These are phyloP conservation scores for Hemichromis elongatus DNA, from an alignment of 2,113 vertebrate genomes.

Conservation along the genomic window DNA sequence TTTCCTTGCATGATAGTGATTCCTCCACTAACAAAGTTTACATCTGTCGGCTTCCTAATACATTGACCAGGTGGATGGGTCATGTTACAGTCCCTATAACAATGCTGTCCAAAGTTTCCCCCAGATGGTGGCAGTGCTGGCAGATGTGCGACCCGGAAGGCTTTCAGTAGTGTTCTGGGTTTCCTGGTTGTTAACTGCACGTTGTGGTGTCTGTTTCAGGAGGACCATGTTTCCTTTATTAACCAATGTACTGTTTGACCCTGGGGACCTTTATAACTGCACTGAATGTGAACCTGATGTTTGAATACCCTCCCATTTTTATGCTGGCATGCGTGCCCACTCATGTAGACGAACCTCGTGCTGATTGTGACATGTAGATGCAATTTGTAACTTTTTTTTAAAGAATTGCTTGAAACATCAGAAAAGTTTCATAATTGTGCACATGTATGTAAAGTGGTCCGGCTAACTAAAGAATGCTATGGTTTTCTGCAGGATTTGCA, in stretches of 20 bases:
- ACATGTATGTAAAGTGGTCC: accelerated
- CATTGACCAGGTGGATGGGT: constrained; percentile 45
- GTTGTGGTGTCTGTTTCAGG: constrained; percentile 49
- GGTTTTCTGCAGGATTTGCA: constrained; percentile 77
- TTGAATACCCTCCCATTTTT: neutral
- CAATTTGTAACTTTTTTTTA: neutral
- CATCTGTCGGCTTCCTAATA: constrained; percentile 7
- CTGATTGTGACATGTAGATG: neutral
- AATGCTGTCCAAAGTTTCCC: neutral
- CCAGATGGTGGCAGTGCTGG: neutral
- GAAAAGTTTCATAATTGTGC: neutral
- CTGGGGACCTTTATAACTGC: constrained; percentile 35
- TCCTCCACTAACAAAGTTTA: constrained; percentile 44
- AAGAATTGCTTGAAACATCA: neutral
- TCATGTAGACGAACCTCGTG: neutral
- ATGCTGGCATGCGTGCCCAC: constrained; percentile 21
- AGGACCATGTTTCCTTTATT: constrained; percentile 34
- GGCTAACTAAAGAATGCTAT: neutral
- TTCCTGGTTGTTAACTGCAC: constrained; percentile 58
- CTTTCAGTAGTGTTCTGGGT: constrained; percentile 15
- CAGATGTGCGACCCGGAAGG: neutral
- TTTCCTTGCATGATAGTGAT: constrained; percentile 46
- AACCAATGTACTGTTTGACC: constrained; percentile 22
- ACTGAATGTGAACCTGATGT: constrained; percentile 27
- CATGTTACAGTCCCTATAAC: neutral